Evolutionary conservation across 1,140 invertebrate genomes (phyloP), one percentile per base, ranked within the genome.

Genomic region (Megathymus violae): DNA sequence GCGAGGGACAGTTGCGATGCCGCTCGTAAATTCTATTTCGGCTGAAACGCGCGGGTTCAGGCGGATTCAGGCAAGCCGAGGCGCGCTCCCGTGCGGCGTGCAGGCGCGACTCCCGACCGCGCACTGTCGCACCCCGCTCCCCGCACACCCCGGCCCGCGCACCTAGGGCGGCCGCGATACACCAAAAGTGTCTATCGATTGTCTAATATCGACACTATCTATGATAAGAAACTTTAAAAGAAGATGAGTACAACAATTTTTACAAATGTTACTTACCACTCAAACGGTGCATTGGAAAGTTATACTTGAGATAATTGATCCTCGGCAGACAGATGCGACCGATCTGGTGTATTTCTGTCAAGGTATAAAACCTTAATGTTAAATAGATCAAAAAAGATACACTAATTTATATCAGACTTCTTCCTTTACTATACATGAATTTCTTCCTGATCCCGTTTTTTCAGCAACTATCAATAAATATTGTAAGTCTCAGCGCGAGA

Each of bases 51-150:
- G 63, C 40, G 65, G n/a, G n/a, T n/a, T n/a, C n/a, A n/a, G n/a
- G n/a, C n/a, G 34, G 46, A 60, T 56, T 52, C 31, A 27, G 60
- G 56, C 56, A 52, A 52, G 47, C 38, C 50, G 60, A 51, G 59
- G 46, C 54, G 62, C 52, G 50, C 44, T 43, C 44, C 41, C 51
- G 19, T 25, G 63, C 58, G 41, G 43, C 58, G 63, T 62, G 51
- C 56, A 65, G 62, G 64, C 74, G 67, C 80, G 80, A 82, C 74
- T 75, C 63, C 65, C 71, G 76, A 58, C 78, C 79, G 75, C 80
- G 77, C 79, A 80, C 84, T 82, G 82, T 74, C 75, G 74, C 63
- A 50, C 25, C 40, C 54, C 67, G 63, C 71, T 65, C 61, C 50
- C 64, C 41, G 59, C 44, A 62, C 64, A 7, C 66, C 69, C 41